Base-by-base conservation (phyloP, 2,113 vertebrate species). In the Cinclus cinclus region DNA sequence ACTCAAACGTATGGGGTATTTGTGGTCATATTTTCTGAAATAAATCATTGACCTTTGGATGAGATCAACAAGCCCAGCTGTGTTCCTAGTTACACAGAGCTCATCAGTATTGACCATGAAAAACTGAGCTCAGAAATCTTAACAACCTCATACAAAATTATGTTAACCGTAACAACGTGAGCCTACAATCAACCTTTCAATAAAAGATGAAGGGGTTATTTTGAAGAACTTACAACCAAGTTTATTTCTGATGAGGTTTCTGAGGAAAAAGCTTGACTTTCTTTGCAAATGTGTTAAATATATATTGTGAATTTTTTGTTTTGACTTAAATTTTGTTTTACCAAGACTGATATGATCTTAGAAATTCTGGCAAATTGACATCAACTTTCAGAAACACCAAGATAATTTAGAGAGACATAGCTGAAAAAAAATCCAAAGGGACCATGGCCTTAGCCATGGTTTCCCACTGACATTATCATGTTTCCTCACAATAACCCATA, bases 181-280 rank as follows among this genome's bases (percentile, higher is more conserved):
- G 15, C 9, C 27, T 73, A 44, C 0, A 9, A 89, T 83, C n/a
- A 88, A 39, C 2, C 15, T 83, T 49, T 85, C 58, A 93, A 84
- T 94, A 90, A 88, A 89, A 91, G 46, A 92, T 84, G 44, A 91
- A 19, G 7, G 14, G 13, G 53, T 79, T 81, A 89, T 75, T 96
- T 91, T 91, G n/a, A 76, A 80, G 56, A 87, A 52, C 24, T 63
- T 87, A 47, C 55, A 92, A 60, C 24, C 13, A 85, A 16, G 47
- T 92, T 93, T 92, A 88, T 87, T 94, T 91, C 60, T 90, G 78
- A 68, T 59, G 10, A 46, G 15, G 21, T 56, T 18, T 35, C 30
- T 81, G 85, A 62, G 19, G 64, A 84, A 80, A 78, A 64, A 70
- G 19, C 6, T 82, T 85, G 49, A 27, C 17, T 73, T 82, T 73